Evolutionary conservation across 2,113 vertebrate species (phyloP).

Genomic region (Shinisaurus crocodilurus): DNA sequence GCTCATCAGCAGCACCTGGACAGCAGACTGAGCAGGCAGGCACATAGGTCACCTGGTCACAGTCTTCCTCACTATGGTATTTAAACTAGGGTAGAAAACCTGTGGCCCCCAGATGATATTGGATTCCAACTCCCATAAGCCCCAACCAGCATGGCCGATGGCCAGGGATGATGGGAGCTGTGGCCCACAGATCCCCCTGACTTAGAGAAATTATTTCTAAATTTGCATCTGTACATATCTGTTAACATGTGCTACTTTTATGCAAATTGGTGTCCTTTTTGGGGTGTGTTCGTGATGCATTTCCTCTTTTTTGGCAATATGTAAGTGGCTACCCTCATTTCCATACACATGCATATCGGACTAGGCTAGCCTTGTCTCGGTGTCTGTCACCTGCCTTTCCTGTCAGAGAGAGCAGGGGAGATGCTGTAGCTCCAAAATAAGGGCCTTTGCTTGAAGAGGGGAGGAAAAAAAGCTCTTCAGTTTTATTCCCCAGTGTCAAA

Average conservation of each 20-base stretch:
- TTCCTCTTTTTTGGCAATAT: background rate
- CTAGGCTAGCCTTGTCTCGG: fast-evolving
- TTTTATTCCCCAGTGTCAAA: constrained; percentile 15
- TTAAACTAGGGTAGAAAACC: background rate
- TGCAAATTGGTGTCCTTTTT: too few relatives aligned
- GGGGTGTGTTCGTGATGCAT: too few relatives aligned
- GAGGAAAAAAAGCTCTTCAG: background rate
- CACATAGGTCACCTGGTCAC: background rate
- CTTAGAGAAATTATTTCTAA: background rate
- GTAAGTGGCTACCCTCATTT: too few relatives aligned
- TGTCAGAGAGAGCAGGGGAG: background rate
- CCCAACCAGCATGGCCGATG: too few relatives aligned
- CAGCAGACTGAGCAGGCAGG: background rate
- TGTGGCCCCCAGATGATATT: too few relatives aligned
- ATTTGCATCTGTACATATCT: background rate
- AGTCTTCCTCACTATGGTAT: background rate
- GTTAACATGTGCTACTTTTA: background rate
- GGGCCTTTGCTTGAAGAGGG: constrained; percentile 2
- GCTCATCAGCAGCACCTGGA: background rate
- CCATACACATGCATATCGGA: background rate
- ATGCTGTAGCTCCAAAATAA: constrained; percentile 8
- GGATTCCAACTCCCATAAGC: too few relatives aligned
- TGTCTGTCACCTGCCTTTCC: constrained; percentile 8
- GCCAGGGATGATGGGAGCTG: too few relatives aligned
- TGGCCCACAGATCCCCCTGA: too few relatives aligned